A percentile compares a stretch with the other conserved stretches of the same genome.
phyloP scores from a whole-genome alignment of 2,888 invertebrate genomes.

The Phengaris arion region DNA sequence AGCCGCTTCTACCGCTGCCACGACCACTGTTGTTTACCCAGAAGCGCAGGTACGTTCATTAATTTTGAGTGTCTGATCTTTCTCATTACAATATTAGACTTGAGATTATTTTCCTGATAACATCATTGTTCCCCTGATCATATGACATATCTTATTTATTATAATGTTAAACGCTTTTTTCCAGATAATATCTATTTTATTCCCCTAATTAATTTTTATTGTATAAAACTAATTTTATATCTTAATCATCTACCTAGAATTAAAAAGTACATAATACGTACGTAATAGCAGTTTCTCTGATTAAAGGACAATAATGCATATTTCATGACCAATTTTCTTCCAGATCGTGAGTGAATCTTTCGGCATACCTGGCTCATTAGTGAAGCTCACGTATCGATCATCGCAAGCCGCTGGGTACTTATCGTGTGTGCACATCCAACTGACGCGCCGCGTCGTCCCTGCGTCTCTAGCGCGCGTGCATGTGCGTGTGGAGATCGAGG shows the following conservation, averaged over 20 bases:
- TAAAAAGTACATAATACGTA: no score
- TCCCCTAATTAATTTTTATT: background rate
- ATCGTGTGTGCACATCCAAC: conserved; percentile 93
- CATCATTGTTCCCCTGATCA: background rate
- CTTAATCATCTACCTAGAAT: no score
- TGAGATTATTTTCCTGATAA: background rate
- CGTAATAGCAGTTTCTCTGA: no score
- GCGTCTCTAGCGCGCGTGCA: conserved; percentile 92
- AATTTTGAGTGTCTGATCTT: background rate
- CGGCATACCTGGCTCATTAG: conserved; percentile 94
- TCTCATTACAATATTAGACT: no score
- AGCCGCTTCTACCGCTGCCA: conserved; percentile 92
- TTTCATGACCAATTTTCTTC: conserved; percentile 33
- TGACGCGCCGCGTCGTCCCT: conserved; percentile 90
- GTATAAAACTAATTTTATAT: background rate
- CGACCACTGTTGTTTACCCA: conserved; percentile 92
- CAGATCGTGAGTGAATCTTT: conserved; percentile 98
- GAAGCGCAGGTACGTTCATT: conserved; percentile 88
- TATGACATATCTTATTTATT: background rate
- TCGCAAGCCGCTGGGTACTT: conserved; percentile 96
- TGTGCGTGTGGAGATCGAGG: conserved; percentile 95
- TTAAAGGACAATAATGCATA: no score
- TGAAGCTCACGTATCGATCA: conserved; percentile 96
- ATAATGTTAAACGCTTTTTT: background rate
- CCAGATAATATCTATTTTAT: background rate